Conservation (phyloP, 2,888 invertebrate genomes). For the Erannis defoliaria region DNA sequence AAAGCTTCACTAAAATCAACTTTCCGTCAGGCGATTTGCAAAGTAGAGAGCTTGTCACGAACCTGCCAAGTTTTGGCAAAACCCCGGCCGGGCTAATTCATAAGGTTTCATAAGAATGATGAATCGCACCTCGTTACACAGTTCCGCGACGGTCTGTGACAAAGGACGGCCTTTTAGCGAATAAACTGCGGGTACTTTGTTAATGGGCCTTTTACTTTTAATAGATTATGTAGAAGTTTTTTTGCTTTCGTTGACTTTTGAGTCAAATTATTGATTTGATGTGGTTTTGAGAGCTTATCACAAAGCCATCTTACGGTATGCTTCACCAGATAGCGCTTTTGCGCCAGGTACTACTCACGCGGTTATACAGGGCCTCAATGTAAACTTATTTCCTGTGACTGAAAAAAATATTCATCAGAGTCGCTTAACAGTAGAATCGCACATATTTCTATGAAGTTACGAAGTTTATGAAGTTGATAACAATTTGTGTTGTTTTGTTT, state of each 20-base stretch:
- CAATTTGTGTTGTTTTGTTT: too few relatives aligned
- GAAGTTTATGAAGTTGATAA: too few relatives aligned
- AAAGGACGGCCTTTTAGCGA: conserved; percentile 26
- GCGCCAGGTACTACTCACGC: too few relatives aligned
- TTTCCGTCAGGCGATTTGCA: conserved; percentile 13
- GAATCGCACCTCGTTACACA: conserved; percentile 15
- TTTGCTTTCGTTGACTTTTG: conserved; percentile 1
- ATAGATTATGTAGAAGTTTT: conserved; percentile 18
- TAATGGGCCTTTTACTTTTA: conserved; percentile 19
- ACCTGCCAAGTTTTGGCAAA: conserved; percentile 9
- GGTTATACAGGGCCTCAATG: too few relatives aligned
- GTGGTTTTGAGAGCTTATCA: neutral
- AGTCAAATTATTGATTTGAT: conserved; percentile 5
- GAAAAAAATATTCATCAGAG: too few relatives aligned
- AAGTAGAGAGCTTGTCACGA: conserved; percentile 26
- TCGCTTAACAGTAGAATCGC: too few relatives aligned
- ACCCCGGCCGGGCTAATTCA: conserved; percentile 11
- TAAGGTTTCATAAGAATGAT: conserved; percentile 24
- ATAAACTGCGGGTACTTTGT: conserved; percentile 19
- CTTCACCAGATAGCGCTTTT: too few relatives aligned
- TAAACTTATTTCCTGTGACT: too few relatives aligned
- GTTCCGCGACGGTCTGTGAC: conserved; percentile 11
- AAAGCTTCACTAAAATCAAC: neutral
- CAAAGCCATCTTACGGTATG: neutral
- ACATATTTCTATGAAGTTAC: too few relatives aligned